Evolutionary conservation across 2,888 invertebrate species (phyloP).

Genomic region (Strigamia maritima): DNA sequence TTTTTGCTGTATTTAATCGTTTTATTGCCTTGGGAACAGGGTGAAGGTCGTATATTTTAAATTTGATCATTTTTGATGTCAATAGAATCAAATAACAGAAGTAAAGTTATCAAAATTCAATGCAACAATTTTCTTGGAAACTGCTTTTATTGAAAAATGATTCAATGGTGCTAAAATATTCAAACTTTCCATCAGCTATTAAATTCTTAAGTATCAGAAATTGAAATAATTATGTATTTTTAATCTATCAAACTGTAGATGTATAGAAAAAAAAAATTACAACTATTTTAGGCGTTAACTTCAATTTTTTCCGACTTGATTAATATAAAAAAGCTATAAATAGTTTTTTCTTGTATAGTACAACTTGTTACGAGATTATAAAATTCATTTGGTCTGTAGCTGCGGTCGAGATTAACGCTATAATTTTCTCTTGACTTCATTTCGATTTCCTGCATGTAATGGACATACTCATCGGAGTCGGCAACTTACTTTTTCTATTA

Average conservation of each 20-base stretch:
- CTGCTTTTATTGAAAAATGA: not conserved
- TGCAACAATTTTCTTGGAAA: not conserved
- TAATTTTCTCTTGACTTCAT: conserved; percentile 28
- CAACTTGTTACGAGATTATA: conserved; percentile 17
- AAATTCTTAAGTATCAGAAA: not conserved
- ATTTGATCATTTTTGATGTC: conserved; percentile 8
- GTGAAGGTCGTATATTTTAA: conserved; percentile 8
- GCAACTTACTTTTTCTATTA: not conserved
- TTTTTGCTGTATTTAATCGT: conserved; percentile 7
- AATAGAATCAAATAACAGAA: conserved; percentile 8
- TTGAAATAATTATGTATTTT: not conserved
- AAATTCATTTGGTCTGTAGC: not conserved
- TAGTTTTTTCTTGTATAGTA: not conserved
- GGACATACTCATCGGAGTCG: conserved; percentile 28
- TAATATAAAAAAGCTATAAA: not conserved
- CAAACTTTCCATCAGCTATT: not conserved
- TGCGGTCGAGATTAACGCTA: conserved; percentile 28
- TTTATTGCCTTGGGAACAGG: conserved; percentile 30
- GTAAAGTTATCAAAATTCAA: conserved; percentile 9
- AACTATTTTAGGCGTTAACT: not conserved
- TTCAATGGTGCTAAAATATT: not conserved
- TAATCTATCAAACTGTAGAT: not conserved
- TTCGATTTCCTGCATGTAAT: conserved; percentile 28
- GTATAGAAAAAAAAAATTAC: not conserved
- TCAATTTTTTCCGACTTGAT: not conserved